Evolutionary conservation across 1,140 invertebrate species (phyloP), one percentile per base, ranked within the genome.

Genomic region (Sycophaga agraensis): DNA sequence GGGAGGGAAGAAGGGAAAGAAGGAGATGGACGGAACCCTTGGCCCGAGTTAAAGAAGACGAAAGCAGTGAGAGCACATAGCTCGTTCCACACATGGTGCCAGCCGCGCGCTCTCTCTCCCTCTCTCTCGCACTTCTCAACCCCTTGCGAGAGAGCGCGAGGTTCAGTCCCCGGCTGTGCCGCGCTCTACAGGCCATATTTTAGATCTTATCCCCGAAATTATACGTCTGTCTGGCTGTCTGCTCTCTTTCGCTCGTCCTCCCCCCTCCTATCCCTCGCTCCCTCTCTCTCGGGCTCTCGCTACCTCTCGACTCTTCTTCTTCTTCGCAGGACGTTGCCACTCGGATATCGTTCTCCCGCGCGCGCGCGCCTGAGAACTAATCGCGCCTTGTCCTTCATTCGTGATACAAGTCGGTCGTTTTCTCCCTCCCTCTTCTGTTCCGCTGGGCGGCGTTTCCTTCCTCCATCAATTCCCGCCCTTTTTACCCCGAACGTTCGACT

Each of bases 141-240:
- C 53, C 60, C 35, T 63, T 56, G 16, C 49, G 58, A 22, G 53
- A 45, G 40, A 42, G 37, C 37, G 51, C 59, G 59, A 57, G 37
- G 24, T 70, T 70, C 70, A 67, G 64, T 70, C 64, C 67, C 70
- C 71, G 71, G 67, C 70, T 73, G 71, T 67, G 68, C 65, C 16
- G 64, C 24, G 42, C 17, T 34, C 64, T 65, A 58, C 62, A 64
- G 68, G 63, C 58, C 70, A 74, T 73, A 68, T 72, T 73, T 73
- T 72, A 75, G 73, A 75, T 75, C 72, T 75, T 75, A 75, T 74
- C 73, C 72, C 62, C 64, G 65, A 75, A 75, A 75, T 75, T 75
- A 75, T 75, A 74, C 63, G 73, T 75, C 73, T 74, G 71, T 72
- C 69, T 73, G 64, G 66, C 67, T 73, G 71, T 68, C 71, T 69